A percentile compares a stretch with the other conserved stretches of the same genome.
Evolutionary conservation across 2,797 vertebrate genomes (phyloP).

Genomic region (Chiloscyllium punctatum): DNA sequence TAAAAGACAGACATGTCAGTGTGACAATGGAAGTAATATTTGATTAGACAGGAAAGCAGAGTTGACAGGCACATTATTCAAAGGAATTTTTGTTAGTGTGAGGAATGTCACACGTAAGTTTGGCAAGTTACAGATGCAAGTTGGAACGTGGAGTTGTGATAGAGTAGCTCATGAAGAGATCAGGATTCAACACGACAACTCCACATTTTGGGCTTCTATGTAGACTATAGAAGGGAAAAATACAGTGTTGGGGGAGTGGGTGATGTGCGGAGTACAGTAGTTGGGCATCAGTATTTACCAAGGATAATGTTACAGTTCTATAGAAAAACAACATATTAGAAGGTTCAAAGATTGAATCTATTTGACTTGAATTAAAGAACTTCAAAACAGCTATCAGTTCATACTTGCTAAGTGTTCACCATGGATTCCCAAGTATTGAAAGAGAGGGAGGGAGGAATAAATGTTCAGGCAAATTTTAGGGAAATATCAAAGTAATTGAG

Average conservation of each 20-base stretch:
- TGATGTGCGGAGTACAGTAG: background rate
- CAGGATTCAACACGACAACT: background rate
- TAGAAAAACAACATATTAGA: background rate
- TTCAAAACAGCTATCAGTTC: background rate
- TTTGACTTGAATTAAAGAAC: background rate
- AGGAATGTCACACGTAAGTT: background rate
- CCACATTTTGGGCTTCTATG: background rate
- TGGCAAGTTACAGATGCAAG: background rate
- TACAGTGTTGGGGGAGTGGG: background rate
- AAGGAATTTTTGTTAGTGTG: background rate
- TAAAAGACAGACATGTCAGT: background rate
- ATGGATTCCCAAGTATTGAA: background rate
- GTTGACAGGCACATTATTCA: background rate
- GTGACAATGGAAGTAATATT: background rate
- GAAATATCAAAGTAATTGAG: background rate
- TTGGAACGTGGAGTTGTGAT: background rate
- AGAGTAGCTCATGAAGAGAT: too few species aligned
- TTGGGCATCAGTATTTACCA: background rate
- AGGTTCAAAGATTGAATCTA: background rate
- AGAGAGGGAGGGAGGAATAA: background rate
- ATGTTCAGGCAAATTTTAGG: background rate
- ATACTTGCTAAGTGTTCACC: background rate
- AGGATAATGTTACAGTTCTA: background rate
- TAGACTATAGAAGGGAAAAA: background rate
- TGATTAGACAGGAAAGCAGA: background rate